Evolutionary conservation across 1,140 invertebrate species (phyloP), one percentile per base, ranked within the genome.

Genomic region (Drosophila seguyi): DNA sequence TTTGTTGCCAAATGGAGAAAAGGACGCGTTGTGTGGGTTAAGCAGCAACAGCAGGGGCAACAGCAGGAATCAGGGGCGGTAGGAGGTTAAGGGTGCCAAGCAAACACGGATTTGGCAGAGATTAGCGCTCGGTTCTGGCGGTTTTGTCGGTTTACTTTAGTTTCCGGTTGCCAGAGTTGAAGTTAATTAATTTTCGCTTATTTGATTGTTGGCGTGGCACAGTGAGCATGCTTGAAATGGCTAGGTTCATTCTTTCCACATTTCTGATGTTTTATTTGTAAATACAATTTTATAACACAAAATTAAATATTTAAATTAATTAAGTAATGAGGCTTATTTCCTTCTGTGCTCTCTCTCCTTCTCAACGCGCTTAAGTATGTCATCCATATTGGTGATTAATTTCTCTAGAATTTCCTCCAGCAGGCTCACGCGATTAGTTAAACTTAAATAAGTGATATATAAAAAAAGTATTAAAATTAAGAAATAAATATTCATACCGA

Each of bases 351-450:
- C 4, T 25, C 42, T 27, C 36, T 81, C 84, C 14, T 14, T 67
- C 25, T 92, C 79, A 8, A 92, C 67, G 6, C 79, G 84, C n/a
- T 88, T 82, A 4, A 92, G 38, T 48, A 88, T 85, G 7, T 25
- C 52, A 72, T 92, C 90, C 78, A 92, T 85, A 29, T 91, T 82
- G 10, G 39, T 76, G 1, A 92, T 77, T 1, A 92, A 45, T 29
- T 88, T 79, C 38, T 92, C 90, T n/a, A 92, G 47, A 11, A 91
- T 79, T 38, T 92, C 86, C 41, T 92, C 90, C 13, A 92, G 27
- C 29, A 90, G 27, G 4, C 74, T 42, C 1, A 92, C 84, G 14
- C 90, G 90, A 57, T 92, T 86, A 20, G 52, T 82, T 10, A 92
- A 62, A 39, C 90, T 92, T 18, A 48, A 41, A 47, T 25, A 2